Base-by-base conservation (phyloP, 2,888 invertebrate species). In the Amphipoea oculea region DNA sequence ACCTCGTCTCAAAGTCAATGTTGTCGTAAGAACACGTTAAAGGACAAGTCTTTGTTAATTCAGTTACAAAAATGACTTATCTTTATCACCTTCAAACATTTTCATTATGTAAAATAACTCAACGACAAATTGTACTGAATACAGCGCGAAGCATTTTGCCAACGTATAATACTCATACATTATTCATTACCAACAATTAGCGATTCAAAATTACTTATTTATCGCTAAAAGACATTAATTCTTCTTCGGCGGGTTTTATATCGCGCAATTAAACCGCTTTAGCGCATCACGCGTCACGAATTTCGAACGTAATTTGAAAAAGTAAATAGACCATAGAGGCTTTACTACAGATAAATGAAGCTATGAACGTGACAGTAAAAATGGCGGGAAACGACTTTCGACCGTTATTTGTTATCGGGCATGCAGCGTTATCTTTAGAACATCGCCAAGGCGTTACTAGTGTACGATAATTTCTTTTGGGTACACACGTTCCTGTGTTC, bases 361-460 rank as follows among this genome's bases (percentile, higher is more conserved):
- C 69, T 84, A 81, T 68, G 83, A 91, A 88, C 90, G 92, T 94
- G 94, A 94, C 95, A 92, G 91, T 91, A 90, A 92, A 94, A 94
- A 93, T 88, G 93, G 94, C 94, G 95, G 95, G 94, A 94, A 94
- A 92, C 86, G 70, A 48, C 84, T 84, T 85, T 67, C 89, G 92
- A 94, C 95, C 94, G 96, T 95, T 96, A 95, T 87, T 86, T 86
- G 92, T 94, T 95, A 96, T 96, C 95, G 91, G 91, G 75, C 92
- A 90, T 85, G 79, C 85, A 87, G 84, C 88, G 89, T 95, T 95
- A 95, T 95, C 95, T 94, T n/a, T 86, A 92, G 81, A 86, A 92
- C 93, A 93, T 92, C 92, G 92, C 88, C 90, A 89, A 92, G 93
- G 93, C 92, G 93, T 92, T 91, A 90, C 87, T 88, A 70, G 73